Conservation (phyloP, 2,888 invertebrate species). For the Drosophila mayaguana region DNA sequence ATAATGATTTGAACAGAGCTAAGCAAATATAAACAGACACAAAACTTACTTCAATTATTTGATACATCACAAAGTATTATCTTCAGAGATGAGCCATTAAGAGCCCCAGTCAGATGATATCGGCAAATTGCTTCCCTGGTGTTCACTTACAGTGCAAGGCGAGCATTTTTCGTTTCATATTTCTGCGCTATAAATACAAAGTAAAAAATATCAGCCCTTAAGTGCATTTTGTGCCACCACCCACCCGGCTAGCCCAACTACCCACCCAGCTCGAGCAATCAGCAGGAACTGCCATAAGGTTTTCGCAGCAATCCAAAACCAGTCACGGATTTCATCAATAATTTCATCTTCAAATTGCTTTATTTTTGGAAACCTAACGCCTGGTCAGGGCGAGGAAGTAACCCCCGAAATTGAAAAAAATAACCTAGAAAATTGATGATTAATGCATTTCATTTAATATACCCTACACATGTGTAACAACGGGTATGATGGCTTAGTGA, state of each 20-base stretch:
- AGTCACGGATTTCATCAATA: slow-evolving; percentile 42
- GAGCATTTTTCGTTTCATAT: slow-evolving; percentile 25
- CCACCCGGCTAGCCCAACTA: slow-evolving; percentile 9
- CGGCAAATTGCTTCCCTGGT: not conserved
- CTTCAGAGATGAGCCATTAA: not conserved
- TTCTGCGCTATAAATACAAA: slow-evolving; percentile 18
- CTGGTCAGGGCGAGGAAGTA: slow-evolving; percentile 24
- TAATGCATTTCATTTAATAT: slow-evolving; percentile 63
- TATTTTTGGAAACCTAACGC: slow-evolving; percentile 28
- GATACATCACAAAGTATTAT: not conserved
- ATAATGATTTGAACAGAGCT: not conserved
- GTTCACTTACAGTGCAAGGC: slow-evolving; percentile 1
- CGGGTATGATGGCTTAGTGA: not conserved
- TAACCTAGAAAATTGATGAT: slow-evolving; percentile 53
- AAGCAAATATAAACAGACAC: not conserved
- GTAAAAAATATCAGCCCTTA: slow-evolving; percentile 40
- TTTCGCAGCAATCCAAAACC: slow-evolving; percentile 42
- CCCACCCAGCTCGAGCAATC: slow-evolving; percentile 5
- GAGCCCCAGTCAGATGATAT: not conserved
- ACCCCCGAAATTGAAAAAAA: slow-evolving; percentile 21
- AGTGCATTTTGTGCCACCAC: slow-evolving; percentile 37
- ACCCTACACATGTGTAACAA: not conserved
- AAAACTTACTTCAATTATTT: not conserved
- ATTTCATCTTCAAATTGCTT: slow-evolving; percentile 48
- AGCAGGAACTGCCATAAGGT: slow-evolving; percentile 7